phyloP scores from a whole-genome alignment of 2,888 invertebrate species.

The Chalcosyrphus nemorum region DNA sequence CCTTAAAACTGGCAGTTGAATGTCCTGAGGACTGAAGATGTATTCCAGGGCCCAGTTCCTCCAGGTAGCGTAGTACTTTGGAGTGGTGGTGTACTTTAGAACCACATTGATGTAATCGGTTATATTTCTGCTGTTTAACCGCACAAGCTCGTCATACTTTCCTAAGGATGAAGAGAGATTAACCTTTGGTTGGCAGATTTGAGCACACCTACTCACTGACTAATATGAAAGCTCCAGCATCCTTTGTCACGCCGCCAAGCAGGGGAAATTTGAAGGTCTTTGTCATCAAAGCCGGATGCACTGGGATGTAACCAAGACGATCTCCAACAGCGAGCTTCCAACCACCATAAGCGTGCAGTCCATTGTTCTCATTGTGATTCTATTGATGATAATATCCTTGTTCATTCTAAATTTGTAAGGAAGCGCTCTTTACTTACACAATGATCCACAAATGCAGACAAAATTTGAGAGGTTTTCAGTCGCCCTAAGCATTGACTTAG shows the following conservation, averaged over 20 bases:
- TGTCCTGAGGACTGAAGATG: constrained; percentile 77
- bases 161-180: no score
- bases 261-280: constrained; percentile 78
- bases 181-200: not conserved
- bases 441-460: constrained; percentile 76
- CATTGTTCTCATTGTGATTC: constrained; percentile 49
- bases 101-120: constrained; percentile 79
- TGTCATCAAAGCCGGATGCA: constrained; percentile 77
- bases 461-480: constrained; percentile 77
- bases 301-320: constrained; percentile 77
- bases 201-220: constrained; percentile 78
- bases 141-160: constrained; percentile 77
- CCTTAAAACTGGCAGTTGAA: constrained; percentile 65
- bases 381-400: not conserved
- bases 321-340: constrained; percentile 80
- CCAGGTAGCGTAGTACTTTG: constrained; percentile 77
- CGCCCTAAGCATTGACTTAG: constrained; percentile 76
- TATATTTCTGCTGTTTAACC: constrained; percentile 75
- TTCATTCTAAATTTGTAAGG: no score
- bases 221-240: constrained; percentile 82
- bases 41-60: constrained; percentile 77
- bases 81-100: constrained; percentile 77
- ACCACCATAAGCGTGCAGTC: constrained; percentile 75
- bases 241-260: constrained; percentile 82
- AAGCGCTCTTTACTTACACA: constrained; percentile 66